Evolutionary conservation across 2,113 vertebrate genomes (phyloP).

Genomic region (Sitta europaea): DNA sequence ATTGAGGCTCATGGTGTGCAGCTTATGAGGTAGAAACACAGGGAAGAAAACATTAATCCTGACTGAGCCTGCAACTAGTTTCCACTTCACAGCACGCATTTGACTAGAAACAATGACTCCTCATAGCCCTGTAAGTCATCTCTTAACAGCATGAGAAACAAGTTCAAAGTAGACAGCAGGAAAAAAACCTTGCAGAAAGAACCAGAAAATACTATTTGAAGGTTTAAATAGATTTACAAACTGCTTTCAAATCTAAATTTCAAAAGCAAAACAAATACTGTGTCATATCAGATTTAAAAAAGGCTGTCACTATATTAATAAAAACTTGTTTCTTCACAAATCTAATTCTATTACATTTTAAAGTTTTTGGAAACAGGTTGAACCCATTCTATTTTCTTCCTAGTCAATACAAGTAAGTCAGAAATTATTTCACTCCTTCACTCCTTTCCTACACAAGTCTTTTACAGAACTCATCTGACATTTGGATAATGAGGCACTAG

Average conservation of each 20-base stretch:
- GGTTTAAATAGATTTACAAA: neutral
- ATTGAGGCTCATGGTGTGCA: neutral
- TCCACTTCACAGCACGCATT: neutral
- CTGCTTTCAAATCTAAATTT: neutral
- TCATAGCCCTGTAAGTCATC: neutral
- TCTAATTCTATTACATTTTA: neutral
- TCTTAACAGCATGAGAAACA: neutral
- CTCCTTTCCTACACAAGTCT: neutral
- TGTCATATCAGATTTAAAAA: neutral
- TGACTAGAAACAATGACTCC: neutral
- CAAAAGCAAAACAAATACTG: neutral
- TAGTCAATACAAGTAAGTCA: neutral
- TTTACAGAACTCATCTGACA: neutral
- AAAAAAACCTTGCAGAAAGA: neutral
- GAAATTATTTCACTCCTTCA: neutral
- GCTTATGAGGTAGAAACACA: neutral
- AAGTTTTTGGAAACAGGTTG: neutral
- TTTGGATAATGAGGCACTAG: neutral
- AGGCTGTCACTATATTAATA: neutral
- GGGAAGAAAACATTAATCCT: neutral
- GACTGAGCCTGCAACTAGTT: neutral
- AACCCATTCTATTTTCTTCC: neutral
- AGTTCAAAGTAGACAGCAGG: neutral
- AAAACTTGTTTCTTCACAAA: neutral
- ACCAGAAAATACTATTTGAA: neutral